Base-by-base conservation (phyloP, 2,113 vertebrate species). In the Herpailurus yagouaroundi region DNA sequence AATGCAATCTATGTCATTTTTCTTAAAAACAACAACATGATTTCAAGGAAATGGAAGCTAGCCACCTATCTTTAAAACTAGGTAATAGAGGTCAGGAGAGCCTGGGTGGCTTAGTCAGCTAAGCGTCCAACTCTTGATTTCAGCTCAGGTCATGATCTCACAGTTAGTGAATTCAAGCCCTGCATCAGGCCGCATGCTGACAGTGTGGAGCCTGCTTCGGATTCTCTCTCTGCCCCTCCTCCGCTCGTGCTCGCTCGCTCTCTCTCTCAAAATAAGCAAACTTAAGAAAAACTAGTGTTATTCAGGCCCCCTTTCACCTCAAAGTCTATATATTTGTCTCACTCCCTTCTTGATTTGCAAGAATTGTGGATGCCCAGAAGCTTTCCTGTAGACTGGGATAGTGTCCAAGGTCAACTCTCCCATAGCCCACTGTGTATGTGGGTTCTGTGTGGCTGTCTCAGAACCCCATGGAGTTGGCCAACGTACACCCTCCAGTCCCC, bases 41-140 rank as follows among this genome's bases (percentile, higher is more conserved):
- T 92, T 94, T 93, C 81, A 87, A 93, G 92, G 81, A 57, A 64
- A 87, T 76, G 41, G 68, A 87, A 82, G 41, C 25, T 48, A 79
- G 19, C 27, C 7, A 27, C 27, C 13, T 66, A 15, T 36, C 23
- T 91, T 95, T 83, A 69, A 50, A 88, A 33, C 60, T 74, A 73
- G 19, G 21, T 80, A 21, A 25, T 68, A 71, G 81, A n/a, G 87
- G 52, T 48, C 29, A 3, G 18, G 57, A 21, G 18, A 21, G 8
- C 57, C 7, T 60, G 57, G 57, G 57, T 60, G 21, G 21, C 21
- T 60, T 3, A 23, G 57, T 60, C 57, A 60, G 18, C 23, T 60
- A 60, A 60, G 57, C 19, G 7, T 60, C 57, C 57, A 60, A 60
- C 57, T 60, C 57, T 57, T 57, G 57, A 57, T 57, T 21, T 57